A percentile compares a stretch with the other conserved stretches of the same genome.
These are phyloP conservation scores for Latrodectus geometricus DNA, from an alignment of 1,140 invertebrate species.

Conservation along the genomic window DNA sequence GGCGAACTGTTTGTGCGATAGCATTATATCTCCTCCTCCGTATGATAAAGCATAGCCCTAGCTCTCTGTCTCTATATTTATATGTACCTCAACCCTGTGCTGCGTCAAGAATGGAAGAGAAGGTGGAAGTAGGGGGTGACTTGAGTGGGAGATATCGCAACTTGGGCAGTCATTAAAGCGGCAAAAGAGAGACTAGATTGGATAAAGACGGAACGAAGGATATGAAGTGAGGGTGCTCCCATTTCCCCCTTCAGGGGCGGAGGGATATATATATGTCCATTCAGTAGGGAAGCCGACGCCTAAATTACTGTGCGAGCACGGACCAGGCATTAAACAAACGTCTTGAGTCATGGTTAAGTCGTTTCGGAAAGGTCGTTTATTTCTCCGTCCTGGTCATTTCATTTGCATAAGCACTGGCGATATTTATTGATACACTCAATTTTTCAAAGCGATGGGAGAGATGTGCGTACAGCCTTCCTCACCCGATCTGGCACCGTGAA, in stretches of 20 bases:
- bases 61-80: constrained; percentile 27
- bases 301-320: constrained; percentile 35
- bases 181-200: constrained; percentile 55
- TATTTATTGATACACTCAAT: constrained; percentile 58
- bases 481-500: not conserved
- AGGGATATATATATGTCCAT: constrained; percentile 45
- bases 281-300: constrained; percentile 8
- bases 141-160: constrained; percentile 32
- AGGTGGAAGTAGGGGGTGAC: not conserved
- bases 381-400: constrained; percentile 38
- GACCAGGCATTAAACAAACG: constrained; percentile 7
- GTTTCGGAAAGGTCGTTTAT: constrained; percentile 40
- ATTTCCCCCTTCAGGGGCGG: constrained; percentile 2
- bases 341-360: constrained; percentile 46
- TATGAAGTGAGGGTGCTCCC: not conserved
- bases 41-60: constrained; percentile 41
- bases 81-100: constrained; percentile 49
- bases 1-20: constrained; percentile 55
- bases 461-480: not conserved
- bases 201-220: constrained; percentile 4
- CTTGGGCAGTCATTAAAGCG: constrained; percentile 45
- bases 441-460: constrained; percentile 25
- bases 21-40: constrained; percentile 42
- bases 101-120: not conserved
- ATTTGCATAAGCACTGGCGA: constrained; percentile 57